phyloP scores from a whole-genome alignment of 30 jellyfish, hydroid and myxozoan species.

The Catostylus mosaicus region DNA sequence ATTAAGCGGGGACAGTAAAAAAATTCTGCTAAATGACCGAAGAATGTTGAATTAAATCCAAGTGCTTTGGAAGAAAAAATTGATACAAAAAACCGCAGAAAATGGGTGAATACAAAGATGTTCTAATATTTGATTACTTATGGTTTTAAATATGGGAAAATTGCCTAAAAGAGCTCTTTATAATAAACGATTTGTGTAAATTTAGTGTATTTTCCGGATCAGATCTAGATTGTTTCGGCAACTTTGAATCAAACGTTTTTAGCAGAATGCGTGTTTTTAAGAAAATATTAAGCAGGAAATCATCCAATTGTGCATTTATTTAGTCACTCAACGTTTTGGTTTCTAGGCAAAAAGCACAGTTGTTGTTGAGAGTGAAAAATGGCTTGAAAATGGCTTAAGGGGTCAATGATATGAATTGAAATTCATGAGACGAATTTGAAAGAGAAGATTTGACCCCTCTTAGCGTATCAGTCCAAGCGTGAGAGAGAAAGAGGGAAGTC shows the following conservation, averaged over 20 bases:
- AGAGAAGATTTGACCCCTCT: not conserved
- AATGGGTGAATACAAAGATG: not conserved
- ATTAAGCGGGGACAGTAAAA: too few species aligned
- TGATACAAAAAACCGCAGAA: constrained; percentile 1
- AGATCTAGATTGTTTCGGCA: constrained; percentile 3
- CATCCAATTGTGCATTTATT: not conserved
- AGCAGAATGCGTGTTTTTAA: not conserved
- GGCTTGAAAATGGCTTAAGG: not conserved
- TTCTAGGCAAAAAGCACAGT: not conserved
- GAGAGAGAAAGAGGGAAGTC: not conserved
- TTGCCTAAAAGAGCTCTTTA: not conserved
- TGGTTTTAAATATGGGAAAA: not conserved
- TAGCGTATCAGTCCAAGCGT: not conserved
- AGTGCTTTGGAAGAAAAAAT: not conserved
- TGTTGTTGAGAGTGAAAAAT: not conserved
- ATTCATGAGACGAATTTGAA: not conserved
- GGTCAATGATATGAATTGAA: not conserved
- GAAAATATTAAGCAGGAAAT: constrained; percentile 22
- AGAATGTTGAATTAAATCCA: not conserved
- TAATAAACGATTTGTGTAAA: constrained; percentile 1
- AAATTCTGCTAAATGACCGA: not conserved
- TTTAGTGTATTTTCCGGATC: constrained; percentile 28
- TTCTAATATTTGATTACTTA: not conserved
- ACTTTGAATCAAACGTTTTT: not conserved
- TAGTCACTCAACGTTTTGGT: not conserved